Percentiles rank a stretch among this genome's conserved stretches.
phyloP scores from a whole-genome alignment of 35 echinoderm and acorn worm genomes.

The Amphiura filiformis region DNA sequence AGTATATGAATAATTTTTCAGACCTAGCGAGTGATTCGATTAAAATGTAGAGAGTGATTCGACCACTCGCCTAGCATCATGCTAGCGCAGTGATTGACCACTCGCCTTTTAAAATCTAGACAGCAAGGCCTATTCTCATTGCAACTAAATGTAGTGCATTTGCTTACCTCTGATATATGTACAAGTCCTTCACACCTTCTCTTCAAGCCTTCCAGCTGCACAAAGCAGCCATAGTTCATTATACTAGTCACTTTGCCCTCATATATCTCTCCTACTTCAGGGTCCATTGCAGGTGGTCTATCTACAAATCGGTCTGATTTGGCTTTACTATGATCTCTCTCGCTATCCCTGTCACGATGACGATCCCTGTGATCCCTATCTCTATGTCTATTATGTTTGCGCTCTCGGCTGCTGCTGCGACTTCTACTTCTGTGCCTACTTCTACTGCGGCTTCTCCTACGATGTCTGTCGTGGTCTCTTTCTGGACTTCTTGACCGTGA shows the following conservation, averaged over 20 bases:
- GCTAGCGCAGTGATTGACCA: too few relatives aligned
- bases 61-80: too few relatives aligned
- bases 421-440: constrained; percentile 36
- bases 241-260: constrained; percentile 91
- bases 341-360: constrained; percentile 38
- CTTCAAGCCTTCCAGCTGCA: constrained; percentile 79
- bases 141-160: too few relatives aligned
- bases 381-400: constrained; percentile 11
- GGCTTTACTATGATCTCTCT: constrained; percentile 29
- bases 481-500: neutral
- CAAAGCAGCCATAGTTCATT: constrained; percentile 98
- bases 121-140: too few relatives aligned
- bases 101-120: too few relatives aligned
- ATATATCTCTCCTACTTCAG: constrained; percentile 78
- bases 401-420: constrained; percentile 30
- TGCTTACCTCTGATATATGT: constrained; percentile 90
- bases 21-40: too few relatives aligned
- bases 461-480: constrained; percentile 8
- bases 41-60: too few relatives aligned
- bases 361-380: constrained; percentile 1
- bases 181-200: constrained; percentile 90
- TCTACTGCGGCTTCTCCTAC: constrained; percentile 21
- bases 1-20: too few relatives aligned
- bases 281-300: constrained; percentile 73
- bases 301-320: constrained; percentile 77